Evolutionary conservation across 2,797 vertebrate species (phyloP), one percentile per base, ranked within the genome.

Genomic region (Melanotaenia parkinsoni): DNA sequence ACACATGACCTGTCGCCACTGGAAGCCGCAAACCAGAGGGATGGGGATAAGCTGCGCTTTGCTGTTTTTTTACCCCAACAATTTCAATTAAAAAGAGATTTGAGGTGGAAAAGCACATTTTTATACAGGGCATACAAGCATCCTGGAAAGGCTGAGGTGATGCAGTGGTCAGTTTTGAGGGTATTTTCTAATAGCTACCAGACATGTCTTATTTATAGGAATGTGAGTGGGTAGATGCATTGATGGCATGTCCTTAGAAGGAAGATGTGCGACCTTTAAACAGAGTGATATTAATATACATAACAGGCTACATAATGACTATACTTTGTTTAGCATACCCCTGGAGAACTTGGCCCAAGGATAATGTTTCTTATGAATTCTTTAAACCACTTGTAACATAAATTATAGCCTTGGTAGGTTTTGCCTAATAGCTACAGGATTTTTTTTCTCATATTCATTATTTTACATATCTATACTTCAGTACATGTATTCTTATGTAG

Each of bases 31-130:
- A 75, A 86, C 85, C 82, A 73, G 77, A 88, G 72, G 82, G 88
- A 91, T 78, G 20, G 75, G 86, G 91, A 93, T 95, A 94, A 95
- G 94, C 94, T 85, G 86, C 79, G 84, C 90, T 90, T 87, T 78
- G 82, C 67, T 58, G 54, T 67, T 82, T 88, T 56, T 28, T 93
- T 79, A 63, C 77, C 56, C 76, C 79, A 77, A 72, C 79, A 68
- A 85, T 89, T 95, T 95, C 93, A 95, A 94, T 95, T 95, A 95
- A 95, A 95, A 95, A 94, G 93, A 95, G 94, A 95, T 95, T 95
- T 95, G 84, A 91, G 82, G 83, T 86, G 89, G 81, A 91, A 94
- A 94, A 93, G 88, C 88, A 84, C 88, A 88, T 92, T 92, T 93
- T 88, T 84, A 83, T 82, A 83, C 32, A 2, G 56, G 62, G 70